These are phyloP conservation scores for Takifugu flavidus DNA, from an alignment of 2,113 vertebrate species.

Conservation along the genomic window DNA sequence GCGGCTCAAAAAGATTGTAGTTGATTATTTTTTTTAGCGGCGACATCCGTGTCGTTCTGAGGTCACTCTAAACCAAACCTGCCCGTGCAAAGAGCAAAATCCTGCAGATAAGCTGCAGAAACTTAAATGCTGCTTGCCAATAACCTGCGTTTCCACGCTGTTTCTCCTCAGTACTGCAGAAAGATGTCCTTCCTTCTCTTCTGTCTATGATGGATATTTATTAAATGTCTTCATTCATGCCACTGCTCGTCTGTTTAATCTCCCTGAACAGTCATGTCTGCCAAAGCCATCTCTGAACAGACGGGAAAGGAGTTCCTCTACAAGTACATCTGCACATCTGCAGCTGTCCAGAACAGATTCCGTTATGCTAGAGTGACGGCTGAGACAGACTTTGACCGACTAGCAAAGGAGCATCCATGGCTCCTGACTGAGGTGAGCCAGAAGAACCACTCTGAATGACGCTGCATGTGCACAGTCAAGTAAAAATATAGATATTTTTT, in stretches of 20 bases:
- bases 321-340: conserved; percentile 88
- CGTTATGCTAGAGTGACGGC: conserved; percentile 85
- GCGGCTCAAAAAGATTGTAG: conserved; percentile 13
- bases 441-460: not conserved
- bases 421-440: conserved; percentile 86
- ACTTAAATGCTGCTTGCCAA: too few species aligned
- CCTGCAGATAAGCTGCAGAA: not conserved
- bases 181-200: too few species aligned
- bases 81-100: conserved; percentile 1
- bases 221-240: not conserved
- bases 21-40: conserved; percentile 14
- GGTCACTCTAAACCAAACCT: not conserved
- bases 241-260: not conserved
- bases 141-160: too few species aligned
- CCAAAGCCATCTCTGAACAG: conserved; percentile 97
- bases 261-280: conserved; percentile 82
- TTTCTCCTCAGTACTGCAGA: too few species aligned
- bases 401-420: conserved; percentile 90
- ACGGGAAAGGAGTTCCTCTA: conserved; percentile 95
- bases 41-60: not conserved
- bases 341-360: conserved; percentile 91
- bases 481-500: not conserved
- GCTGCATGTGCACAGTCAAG: not conserved
- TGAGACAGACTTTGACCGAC: conserved; percentile 84
- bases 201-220: not conserved